Evolutionary conservation across 2,888 invertebrate species (phyloP).

Genomic region (Strigamia transsilvanica): DNA sequence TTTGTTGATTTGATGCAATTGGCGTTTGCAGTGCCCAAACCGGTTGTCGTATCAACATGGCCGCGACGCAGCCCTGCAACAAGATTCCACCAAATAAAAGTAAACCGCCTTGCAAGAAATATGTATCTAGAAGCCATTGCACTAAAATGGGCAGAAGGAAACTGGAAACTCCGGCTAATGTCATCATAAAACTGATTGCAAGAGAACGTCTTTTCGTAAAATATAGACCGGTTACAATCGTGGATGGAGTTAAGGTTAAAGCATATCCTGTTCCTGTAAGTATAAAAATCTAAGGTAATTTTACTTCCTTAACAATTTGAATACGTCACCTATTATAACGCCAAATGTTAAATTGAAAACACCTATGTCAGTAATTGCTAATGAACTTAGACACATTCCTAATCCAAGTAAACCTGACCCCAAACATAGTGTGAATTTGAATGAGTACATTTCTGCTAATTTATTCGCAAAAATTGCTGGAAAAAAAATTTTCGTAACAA

Average conservation of each 20-base stretch:
- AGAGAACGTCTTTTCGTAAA: background rate
- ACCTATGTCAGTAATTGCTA: background rate
- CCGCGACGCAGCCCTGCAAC: background rate
- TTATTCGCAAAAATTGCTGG: background rate
- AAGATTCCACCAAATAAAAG: background rate
- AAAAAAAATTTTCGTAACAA: background rate
- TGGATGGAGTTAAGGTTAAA: background rate
- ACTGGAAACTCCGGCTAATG: background rate
- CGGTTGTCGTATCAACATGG: constrained; percentile 15
- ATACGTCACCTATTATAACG: background rate
- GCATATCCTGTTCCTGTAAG: background rate
- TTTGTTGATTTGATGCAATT: background rate
- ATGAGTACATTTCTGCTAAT: background rate
- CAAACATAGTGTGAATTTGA: background rate
- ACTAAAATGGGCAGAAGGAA: background rate
- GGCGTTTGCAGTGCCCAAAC: background rate
- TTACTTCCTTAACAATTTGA: background rate
- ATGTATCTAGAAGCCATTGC: background rate
- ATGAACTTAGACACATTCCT: background rate
- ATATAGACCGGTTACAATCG: background rate
- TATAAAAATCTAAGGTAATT: background rate
- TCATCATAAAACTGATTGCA: background rate
- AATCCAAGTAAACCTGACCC: background rate
- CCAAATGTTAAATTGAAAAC: constrained; percentile 4
- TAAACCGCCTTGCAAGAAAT: background rate